Conservation (phyloP, 2,797 vertebrate species). For the Gobio occitaniae region DNA sequence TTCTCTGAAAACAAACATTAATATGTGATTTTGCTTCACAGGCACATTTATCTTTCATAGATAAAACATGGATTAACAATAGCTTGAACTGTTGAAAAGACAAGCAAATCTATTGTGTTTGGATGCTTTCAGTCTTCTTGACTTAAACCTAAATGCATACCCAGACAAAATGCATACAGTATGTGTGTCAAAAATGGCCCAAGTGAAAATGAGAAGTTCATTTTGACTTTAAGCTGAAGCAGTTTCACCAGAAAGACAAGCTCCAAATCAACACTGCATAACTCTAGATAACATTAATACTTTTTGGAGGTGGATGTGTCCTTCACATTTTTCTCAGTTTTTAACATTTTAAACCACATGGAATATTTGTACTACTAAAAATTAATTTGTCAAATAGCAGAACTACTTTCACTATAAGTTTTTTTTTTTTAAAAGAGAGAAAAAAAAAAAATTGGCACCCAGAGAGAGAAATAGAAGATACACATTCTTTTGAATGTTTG, state of each 20-base stretch:
- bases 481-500: background rate
- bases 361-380: background rate
- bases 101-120: background rate
- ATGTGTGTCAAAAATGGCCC: background rate
- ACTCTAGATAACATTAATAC: background rate
- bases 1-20: constrained; percentile 23
- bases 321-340: background rate
- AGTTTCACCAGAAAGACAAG: background rate
- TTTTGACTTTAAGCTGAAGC: background rate
- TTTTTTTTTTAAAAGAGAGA: background rate
- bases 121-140: background rate
- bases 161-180: background rate
- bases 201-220: background rate
- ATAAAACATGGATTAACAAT: background rate
- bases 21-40: constrained; percentile 9
- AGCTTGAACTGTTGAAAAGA: background rate
- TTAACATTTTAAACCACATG: background rate
- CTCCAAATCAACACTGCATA: background rate
- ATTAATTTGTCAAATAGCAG: background rate
- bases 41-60: background rate
- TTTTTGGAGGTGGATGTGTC: background rate
- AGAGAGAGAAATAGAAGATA: background rate
- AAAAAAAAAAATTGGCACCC: background rate
- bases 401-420: background rate
- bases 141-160: background rate